Conservation (phyloP, 2,888 invertebrate species). For the Melanotus villosus region DNA sequence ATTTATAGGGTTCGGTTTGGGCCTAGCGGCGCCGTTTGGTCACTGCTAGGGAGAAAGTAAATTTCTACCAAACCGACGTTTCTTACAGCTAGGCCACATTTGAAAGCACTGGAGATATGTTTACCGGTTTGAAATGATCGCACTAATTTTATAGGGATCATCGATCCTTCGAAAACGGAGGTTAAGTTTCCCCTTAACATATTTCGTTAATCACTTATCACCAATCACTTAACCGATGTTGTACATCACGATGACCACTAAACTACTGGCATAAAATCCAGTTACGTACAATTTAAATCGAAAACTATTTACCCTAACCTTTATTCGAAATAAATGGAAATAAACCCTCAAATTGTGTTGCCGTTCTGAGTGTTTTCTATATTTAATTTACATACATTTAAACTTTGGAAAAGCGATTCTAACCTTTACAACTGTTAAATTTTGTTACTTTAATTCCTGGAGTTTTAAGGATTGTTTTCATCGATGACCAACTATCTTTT, state of each 20-base stretch:
- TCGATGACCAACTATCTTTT: no score
- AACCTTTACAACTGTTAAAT: no score
- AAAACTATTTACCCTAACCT: not conserved
- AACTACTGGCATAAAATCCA: slow-evolving; percentile 8
- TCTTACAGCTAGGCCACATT: not conserved
- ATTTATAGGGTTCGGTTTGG: not conserved
- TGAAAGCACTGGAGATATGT: not conserved
- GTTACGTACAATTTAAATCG: slow-evolving; percentile 5
- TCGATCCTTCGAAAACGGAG: not conserved
- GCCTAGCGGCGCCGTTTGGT: not conserved
- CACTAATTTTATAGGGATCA: not conserved
- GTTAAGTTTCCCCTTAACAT: not conserved
- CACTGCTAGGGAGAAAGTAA: not conserved
- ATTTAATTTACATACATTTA: not conserved
- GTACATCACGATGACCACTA: not conserved
- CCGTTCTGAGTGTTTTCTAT: not conserved
- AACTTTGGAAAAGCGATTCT: not conserved
- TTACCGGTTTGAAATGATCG: not conserved
- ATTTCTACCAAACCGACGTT: not conserved
- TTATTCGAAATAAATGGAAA: slow-evolving; percentile 2
- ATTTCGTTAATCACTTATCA: slow-evolving; percentile 3
- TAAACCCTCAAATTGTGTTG: not conserved
- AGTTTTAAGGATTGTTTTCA: no score
- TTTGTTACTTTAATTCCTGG: no score
- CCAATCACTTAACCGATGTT: not conserved